These are phyloP conservation scores for Pandemis corylana DNA, from an alignment of 2,888 invertebrate species.

Conservation along the genomic window DNA sequence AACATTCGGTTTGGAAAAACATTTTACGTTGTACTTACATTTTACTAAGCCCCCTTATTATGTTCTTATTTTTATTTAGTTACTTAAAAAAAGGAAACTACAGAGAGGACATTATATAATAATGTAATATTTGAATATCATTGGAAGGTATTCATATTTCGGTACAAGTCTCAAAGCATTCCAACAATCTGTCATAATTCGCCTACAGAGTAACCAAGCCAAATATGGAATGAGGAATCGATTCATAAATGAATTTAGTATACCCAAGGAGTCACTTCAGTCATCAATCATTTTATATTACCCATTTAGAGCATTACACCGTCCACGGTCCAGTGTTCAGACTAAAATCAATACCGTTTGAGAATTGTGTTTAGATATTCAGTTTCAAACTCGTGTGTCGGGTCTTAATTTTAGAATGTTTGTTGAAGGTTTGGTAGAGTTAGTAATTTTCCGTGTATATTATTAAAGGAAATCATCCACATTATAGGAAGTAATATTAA, in stretches of 20 bases:
- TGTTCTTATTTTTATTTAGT: neutral
- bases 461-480: no score
- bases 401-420: neutral
- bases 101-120: no score
- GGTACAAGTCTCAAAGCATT: constrained; percentile 8
- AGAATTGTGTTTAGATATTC: neutral
- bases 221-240: constrained; percentile 69
- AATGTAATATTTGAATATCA: neutral
- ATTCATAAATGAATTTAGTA: constrained; percentile 66
- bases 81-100: no score
- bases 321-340: constrained; percentile 14
- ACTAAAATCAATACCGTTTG: constrained; percentile 9
- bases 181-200: constrained; percentile 40
- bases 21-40: no score
- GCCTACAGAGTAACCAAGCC: constrained; percentile 49
- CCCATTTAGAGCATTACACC: constrained; percentile 43
- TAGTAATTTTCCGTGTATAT: no score
- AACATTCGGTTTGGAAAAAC: no score
- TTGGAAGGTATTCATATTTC: neutral
- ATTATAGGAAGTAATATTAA: no score
- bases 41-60: no score
- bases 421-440: no score
- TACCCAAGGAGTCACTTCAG: constrained; percentile 54
- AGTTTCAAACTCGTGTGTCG: neutral
- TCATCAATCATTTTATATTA: constrained; percentile 65